A percentile compares a stretch with the other conserved stretches of the same genome.
Evolutionary conservation across 2,113 vertebrate genomes (phyloP).

Genomic region (Serilophus lunatus): DNA sequence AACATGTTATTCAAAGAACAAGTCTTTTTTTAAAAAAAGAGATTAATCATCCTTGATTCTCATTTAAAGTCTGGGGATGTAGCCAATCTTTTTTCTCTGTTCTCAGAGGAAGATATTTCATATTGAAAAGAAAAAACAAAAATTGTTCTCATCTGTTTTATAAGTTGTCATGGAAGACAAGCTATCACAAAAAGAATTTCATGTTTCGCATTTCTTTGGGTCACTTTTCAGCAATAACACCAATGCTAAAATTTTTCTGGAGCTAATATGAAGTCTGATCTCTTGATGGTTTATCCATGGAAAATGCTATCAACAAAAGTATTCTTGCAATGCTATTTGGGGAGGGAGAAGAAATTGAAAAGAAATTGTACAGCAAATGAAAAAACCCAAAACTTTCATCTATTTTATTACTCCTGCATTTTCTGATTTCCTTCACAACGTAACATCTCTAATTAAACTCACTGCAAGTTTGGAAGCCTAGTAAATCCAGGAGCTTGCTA

Average conservation of each 20-base stretch:
- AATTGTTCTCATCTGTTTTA: not conserved
- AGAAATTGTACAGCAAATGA: not conserved
- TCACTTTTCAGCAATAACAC: not conserved
- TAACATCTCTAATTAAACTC: not conserved
- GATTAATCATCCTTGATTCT: constrained; percentile 32
- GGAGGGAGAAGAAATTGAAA: not conserved
- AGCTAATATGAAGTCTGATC: not conserved
- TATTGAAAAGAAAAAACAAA: constrained; percentile 20
- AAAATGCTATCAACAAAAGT: not conserved
- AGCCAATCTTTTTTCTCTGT: constrained; percentile 30
- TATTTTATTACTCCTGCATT: not conserved
- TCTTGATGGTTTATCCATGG: not conserved
- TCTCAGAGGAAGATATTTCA: constrained; percentile 24
- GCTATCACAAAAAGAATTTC: not conserved
- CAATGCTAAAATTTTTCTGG: not conserved
- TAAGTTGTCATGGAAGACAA: not conserved
- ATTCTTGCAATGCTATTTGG: not conserved
- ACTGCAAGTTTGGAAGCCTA: not conserved
- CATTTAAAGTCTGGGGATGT: not conserved
- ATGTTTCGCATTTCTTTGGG: not conserved
- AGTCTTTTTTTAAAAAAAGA: not conserved
- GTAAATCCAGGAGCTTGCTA: not conserved
- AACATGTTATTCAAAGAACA: not conserved
- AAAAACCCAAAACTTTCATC: not conserved
- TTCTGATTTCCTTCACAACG: not conserved